These are phyloP conservation scores for Rambutsinella grinnellia DNA, from an alignment of 2,888 invertebrate species.

Conservation along the genomic window DNA sequence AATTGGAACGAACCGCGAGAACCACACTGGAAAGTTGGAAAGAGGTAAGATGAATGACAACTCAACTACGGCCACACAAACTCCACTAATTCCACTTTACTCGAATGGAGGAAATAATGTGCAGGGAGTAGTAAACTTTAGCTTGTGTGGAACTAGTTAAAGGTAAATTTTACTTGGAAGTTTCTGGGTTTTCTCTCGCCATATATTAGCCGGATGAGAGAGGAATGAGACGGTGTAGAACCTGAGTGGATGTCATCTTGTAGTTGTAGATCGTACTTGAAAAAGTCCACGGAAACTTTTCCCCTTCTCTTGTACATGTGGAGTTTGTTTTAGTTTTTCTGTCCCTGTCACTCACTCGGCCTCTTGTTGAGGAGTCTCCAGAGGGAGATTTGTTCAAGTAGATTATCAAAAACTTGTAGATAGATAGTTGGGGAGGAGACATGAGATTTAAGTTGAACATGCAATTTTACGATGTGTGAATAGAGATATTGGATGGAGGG, in stretches of 20 bases:
- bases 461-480: constrained; percentile 34
- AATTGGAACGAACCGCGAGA: neutral
- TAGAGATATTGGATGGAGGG: constrained; percentile 17
- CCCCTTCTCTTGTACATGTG: neutral
- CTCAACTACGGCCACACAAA: neutral
- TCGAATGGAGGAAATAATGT: constrained; percentile 5
- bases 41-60: neutral
- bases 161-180: too few species aligned
- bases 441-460: constrained; percentile 2
- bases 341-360: neutral
- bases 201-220: neutral
- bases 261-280: neutral
- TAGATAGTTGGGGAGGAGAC: neutral
- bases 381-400: constrained; percentile 29
- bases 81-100: neutral
- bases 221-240: neutral
- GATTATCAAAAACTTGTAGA: neutral
- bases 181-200: too few species aligned
- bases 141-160: too few species aligned
- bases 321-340: neutral
- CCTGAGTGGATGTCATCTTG: constrained; percentile 21
- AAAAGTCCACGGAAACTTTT: neutral
- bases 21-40: neutral
- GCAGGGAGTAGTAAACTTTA: too few species aligned
- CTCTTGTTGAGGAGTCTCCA: neutral